phyloP scores from a whole-genome alignment of 2,797 vertebrate genomes.

The Florisuga fusca region DNA sequence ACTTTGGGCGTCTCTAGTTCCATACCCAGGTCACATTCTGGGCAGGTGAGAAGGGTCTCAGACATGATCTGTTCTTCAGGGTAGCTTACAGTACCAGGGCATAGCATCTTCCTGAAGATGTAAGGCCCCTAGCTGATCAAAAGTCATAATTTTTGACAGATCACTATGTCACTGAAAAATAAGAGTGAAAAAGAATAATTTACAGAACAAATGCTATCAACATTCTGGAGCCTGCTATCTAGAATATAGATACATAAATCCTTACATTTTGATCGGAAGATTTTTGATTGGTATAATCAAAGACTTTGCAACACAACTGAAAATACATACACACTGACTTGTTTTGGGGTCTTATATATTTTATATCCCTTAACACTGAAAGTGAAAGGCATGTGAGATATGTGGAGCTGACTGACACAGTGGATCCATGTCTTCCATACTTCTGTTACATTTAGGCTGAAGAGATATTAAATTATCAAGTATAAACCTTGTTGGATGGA shows the following conservation, averaged over 20 bases:
- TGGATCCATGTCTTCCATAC: background rate
- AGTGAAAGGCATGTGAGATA: background rate
- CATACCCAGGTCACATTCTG: slow-evolving; percentile 44
- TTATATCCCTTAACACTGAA: background rate
- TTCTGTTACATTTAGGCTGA: background rate
- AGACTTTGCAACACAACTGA: background rate
- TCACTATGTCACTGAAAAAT: background rate
- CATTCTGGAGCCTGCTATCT: background rate
- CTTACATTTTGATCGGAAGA: background rate
- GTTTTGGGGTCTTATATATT: background rate
- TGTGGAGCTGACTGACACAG: background rate
- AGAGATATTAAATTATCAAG: background rate
- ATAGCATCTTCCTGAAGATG: background rate
- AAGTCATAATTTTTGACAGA: background rate
- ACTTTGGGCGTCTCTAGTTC: slow-evolving; percentile 44
- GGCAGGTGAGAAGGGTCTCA: background rate
- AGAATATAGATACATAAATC: background rate
- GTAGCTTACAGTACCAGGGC: slow-evolving; percentile 25
- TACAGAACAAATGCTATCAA: background rate
- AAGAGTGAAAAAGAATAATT: background rate
- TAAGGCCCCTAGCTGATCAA: background rate
- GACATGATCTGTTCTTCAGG: slow-evolving; percentile 54
- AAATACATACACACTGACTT: background rate
- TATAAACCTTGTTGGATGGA: background rate
- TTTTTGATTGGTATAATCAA: background rate